Conservation (phyloP, 1,140 invertebrate species). For the Brachionus sp. region DNA sequence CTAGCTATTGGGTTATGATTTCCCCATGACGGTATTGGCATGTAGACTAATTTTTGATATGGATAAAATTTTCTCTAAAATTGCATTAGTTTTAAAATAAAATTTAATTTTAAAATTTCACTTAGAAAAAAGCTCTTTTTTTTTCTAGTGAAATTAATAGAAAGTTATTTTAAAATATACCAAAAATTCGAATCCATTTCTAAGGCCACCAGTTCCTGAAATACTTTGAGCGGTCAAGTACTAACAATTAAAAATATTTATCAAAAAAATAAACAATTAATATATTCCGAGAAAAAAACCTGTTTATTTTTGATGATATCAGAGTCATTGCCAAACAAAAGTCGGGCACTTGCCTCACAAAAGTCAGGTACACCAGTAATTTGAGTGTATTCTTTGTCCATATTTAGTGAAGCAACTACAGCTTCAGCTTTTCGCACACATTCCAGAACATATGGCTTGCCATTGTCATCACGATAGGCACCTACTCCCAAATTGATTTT, state of each 20-base stretch:
- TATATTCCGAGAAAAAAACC: constrained; percentile 62
- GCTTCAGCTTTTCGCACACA: constrained; percentile 82
- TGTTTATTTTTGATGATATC: constrained; percentile 71
- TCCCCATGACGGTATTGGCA: constrained; percentile 95
- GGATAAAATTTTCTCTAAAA: constrained; percentile 69
- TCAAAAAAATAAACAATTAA: background rate
- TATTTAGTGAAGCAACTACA: constrained; percentile 66
- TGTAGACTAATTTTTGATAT: constrained; percentile 78
- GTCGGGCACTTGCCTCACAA: constrained; percentile 67
- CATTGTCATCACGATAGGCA: constrained; percentile 94
- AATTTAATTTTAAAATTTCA: background rate
- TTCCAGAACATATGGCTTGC: constrained; percentile 91
- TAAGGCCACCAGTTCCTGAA: constrained; percentile 93
- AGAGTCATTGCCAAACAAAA: constrained; percentile 84
- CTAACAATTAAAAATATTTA: constrained; percentile 57
- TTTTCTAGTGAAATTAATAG: background rate
- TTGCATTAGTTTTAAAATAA: constrained; percentile 47
- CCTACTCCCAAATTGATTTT: constrained; percentile 97
- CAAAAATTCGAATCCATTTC: constrained; percentile 84
- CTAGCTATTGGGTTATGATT: constrained; percentile 91
- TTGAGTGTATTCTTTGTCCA: constrained; percentile 94
- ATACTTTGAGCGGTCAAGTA: constrained; percentile 79
- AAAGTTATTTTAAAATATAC: constrained; percentile 58
- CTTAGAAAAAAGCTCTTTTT: background rate
- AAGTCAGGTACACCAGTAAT: constrained; percentile 73